phyloP scores from a whole-genome alignment of 2,888 invertebrate genomes.

The Baronia brevicornis region DNA sequence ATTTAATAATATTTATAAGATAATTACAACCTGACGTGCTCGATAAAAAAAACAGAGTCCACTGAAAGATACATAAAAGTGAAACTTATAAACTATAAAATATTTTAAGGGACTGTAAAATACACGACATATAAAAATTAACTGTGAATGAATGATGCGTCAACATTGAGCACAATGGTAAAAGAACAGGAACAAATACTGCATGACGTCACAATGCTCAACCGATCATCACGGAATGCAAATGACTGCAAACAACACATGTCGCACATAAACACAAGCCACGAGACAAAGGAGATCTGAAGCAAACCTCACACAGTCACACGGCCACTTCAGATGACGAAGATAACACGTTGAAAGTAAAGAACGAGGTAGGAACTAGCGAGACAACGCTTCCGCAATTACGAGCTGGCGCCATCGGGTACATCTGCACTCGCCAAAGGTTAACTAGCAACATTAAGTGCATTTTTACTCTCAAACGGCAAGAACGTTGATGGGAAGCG shows the following conservation, averaged over 20 bases:
- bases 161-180: conserved; percentile 9
- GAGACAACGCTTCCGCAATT: conserved; percentile 52
- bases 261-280: conserved; percentile 5
- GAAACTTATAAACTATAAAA: too few species aligned
- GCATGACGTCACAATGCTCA: conserved; percentile 10
- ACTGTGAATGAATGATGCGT: conserved; percentile 10
- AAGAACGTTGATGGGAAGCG: conserved; percentile 35
- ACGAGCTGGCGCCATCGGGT: conserved; percentile 35
- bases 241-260: conserved; percentile 9
- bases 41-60: too few species aligned
- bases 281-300: conserved; percentile 25
- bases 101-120: too few species aligned
- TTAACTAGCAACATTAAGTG: conserved; percentile 55
- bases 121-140: too few species aligned
- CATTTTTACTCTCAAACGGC: conserved; percentile 38
- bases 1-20: too few species aligned
- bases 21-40: too few species aligned
- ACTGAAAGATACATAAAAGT: too few species aligned
- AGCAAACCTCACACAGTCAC: conserved; percentile 18
- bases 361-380: conserved; percentile 16
- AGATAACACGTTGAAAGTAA: conserved; percentile 23
- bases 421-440: conserved; percentile 53
- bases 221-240: conserved; percentile 7
- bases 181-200: conserved; percentile 15
- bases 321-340: conserved; percentile 21